Conservation (phyloP, 2,888 invertebrate species). For the Dolichomitus sp. region DNA sequence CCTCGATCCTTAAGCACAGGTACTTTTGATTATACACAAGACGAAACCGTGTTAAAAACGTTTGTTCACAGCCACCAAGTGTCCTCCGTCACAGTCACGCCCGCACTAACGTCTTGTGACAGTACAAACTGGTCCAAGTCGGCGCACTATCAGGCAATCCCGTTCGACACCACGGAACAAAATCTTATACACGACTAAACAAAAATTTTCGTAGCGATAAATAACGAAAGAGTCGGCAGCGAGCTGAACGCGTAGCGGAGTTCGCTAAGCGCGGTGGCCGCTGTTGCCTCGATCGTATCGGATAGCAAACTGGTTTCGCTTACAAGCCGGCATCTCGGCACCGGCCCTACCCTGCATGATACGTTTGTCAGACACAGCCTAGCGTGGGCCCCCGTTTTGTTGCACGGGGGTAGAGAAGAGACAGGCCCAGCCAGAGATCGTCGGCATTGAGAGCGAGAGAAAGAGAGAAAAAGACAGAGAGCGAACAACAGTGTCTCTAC, state of each 20-base stretch:
- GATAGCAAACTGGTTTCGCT: conserved; percentile 86
- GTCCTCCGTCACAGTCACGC: background rate
- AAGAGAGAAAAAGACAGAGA: conserved; percentile 25
- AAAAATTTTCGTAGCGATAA: background rate
- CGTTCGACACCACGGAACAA: background rate
- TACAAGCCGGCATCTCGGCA: conserved; percentile 85
- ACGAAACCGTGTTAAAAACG: background rate
- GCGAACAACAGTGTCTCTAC: background rate
- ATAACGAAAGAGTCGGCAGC: background rate
- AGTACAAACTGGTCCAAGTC: background rate
- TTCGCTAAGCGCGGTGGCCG: conserved; percentile 68
- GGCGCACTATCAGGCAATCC: background rate
- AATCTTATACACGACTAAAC: background rate
- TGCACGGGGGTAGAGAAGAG: conserved; percentile 56
- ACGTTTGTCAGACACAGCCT: conserved; percentile 83
- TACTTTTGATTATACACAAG: background rate
- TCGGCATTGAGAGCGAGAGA: background rate
- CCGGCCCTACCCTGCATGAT: conserved; percentile 86
- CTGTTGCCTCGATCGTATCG: conserved; percentile 86
- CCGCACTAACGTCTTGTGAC: background rate
- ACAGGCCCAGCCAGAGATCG: conserved; percentile 28
- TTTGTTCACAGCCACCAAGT: background rate
- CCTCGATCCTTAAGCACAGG: background rate
- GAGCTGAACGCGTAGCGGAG: conserved; percentile 42
- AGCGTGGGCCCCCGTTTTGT: conserved; percentile 75